These are phyloP conservation scores for Lepidocolaptes lacrymiger DNA, from an alignment of 2,797 vertebrate genomes.

Conservation along the genomic window DNA sequence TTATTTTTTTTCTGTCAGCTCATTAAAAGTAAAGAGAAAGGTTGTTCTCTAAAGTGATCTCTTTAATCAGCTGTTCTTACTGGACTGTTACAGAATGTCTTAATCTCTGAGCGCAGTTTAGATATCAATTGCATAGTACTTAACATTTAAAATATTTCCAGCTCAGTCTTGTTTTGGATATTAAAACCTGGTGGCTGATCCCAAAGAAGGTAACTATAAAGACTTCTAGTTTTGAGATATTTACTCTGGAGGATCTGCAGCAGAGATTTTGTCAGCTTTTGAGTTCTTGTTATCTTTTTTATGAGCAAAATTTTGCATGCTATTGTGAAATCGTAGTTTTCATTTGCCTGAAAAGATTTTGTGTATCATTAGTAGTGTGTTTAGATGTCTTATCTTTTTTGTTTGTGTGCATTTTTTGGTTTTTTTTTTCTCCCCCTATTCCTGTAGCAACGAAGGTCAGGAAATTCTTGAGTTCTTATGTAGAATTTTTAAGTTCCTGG, in stretches of 20 bases:
- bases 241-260: not conserved
- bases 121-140: not conserved
- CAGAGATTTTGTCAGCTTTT: not conserved
- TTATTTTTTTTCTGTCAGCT: not conserved
- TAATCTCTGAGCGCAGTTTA: not conserved
- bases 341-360: not conserved
- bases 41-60: not conserved
- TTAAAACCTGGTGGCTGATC: not conserved
- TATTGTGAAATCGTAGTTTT: not conserved
- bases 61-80: not conserved
- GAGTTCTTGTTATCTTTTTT: not conserved
- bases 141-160: not conserved
- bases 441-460: not conserved
- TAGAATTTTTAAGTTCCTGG: not conserved
- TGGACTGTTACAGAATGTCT: not conserved
- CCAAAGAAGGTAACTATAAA: not conserved
- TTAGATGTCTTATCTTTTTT: not conserved
- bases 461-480: not conserved
- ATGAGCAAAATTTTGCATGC: not conserved
- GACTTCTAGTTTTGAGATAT: not conserved
- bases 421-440: fast-evolving
- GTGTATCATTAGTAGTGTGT: not conserved
- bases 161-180: not conserved
- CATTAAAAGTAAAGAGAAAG: not conserved
- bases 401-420: not conserved